Evolutionary conservation across 1,140 invertebrate genomes (phyloP).

Genomic region (Medauroidea extradentata): DNA sequence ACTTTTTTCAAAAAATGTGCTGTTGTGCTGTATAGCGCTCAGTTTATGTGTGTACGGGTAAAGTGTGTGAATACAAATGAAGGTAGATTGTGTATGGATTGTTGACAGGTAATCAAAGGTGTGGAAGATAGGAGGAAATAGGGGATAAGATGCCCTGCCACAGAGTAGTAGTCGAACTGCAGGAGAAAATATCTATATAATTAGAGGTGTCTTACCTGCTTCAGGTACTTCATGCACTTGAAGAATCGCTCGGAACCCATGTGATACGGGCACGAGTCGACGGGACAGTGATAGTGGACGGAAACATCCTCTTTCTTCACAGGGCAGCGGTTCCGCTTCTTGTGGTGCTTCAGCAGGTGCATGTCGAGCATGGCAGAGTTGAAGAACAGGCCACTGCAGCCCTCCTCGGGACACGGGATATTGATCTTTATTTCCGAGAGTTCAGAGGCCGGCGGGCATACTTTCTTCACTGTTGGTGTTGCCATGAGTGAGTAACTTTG

Average conservation of each 20-base stretch:
- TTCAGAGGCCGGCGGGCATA: conserved; percentile 14
- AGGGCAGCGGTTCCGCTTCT: background rate
- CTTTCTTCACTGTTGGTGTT: conserved; percentile 2
- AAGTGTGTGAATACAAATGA: no score
- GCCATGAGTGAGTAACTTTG: no score
- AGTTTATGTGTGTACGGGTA: no score
- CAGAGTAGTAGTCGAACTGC: no score
- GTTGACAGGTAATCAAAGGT: no score
- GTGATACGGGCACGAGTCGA: conserved; percentile 21
- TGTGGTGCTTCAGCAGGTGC: conserved; percentile 16
- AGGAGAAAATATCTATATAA: no score
- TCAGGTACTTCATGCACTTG: conserved; percentile 24
- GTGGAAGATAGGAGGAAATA: no score
- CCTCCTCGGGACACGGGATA: conserved; percentile 15
- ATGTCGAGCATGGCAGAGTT: conserved; percentile 15
- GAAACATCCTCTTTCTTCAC: background rate
- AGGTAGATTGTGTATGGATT: no score
- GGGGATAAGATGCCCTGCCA: no score
- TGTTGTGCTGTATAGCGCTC: no score
- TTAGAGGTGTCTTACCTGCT: conserved; percentile 22
- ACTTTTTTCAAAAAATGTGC: no score
- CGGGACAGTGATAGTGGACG: conserved; percentile 21
- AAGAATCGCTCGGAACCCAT: conserved; percentile 18
- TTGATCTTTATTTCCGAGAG: conserved; percentile 12
- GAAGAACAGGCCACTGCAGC: conserved; percentile 10